Evolutionary conservation across 1,140 invertebrate species (phyloP), one percentile per base, ranked within the genome.

Genomic region (Pseudomyrmex sp.): DNA sequence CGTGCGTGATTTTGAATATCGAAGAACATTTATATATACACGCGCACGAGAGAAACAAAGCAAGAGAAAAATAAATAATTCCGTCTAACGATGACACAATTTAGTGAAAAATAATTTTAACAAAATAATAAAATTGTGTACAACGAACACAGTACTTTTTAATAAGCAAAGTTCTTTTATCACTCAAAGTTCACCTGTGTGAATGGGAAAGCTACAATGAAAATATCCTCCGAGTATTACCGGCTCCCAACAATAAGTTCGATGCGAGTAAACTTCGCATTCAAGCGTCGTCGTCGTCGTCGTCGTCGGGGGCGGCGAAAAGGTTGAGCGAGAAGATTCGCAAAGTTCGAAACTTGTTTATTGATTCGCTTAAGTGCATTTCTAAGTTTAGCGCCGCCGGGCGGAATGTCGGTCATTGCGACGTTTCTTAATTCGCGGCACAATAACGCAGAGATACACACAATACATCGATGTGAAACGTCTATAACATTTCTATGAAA

Each of bases 351-450:
- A 56, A 44, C 85, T 75, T 73, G 65, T 74, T 84, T 86, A 56
- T 66, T 68, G 85, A 87, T 82, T 75, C 52, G 54, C 75, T 58
- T 86, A 87, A 87, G 75, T 84, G 74, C 74, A 86, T 84, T 86
- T 80, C 74, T 74, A 80, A 88, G 85, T 88, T 88, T 86, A 63
- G 50, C 62, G 10, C 56, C 9, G 23, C n/a, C 56, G n/a, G 23
- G 68, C 62, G 74, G 18, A 86, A 85, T 76, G 54, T 72, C 48
- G 75, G 35, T 69, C 69, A 65, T 82, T 79, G 84, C 68, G 73
- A 74, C 68, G 46, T 83, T 61, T 63, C 75, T 88, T 84, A 86
- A 80, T 74, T 35, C 35, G 35, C 80, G 65, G 50, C 65, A 72
- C 59, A 74, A 82, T 58, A 72, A 75, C 50, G 50, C 15, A 61